phyloP scores from a whole-genome alignment of 1,140 invertebrate genomes.

The Thaumatotibia leucotreta region DNA sequence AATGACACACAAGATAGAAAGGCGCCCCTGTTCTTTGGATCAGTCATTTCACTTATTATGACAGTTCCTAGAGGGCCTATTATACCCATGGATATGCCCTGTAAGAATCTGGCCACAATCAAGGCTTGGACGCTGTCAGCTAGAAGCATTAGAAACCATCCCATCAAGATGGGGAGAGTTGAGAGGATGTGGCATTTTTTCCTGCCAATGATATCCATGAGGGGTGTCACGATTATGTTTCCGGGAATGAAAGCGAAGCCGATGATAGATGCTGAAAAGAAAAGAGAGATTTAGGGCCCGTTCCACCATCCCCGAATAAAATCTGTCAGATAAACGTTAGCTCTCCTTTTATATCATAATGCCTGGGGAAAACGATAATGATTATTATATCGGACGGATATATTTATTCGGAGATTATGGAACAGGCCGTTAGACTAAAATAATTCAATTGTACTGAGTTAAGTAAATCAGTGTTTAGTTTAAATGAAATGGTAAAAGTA shows the following conservation, averaged over 20 bases:
- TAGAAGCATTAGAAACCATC: conserved; percentile 11
- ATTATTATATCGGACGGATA: too few relatives aligned
- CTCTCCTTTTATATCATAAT: too few relatives aligned
- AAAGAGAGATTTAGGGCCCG: background rate
- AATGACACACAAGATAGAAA: conserved; percentile 12
- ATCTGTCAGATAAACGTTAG: too few relatives aligned
- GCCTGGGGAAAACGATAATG: too few relatives aligned
- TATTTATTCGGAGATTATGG: too few relatives aligned
- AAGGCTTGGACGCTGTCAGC: background rate
- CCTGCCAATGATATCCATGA: conserved; percentile 3
- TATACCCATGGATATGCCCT: conserved; percentile 17
- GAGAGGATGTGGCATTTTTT: background rate
- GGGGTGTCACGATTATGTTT: conserved; percentile 8
- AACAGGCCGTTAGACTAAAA: too few relatives aligned
- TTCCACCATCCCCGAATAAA: too few relatives aligned
- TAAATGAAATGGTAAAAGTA: too few relatives aligned
- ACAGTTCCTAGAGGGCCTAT: background rate
- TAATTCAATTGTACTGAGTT: too few relatives aligned
- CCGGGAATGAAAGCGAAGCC: conserved; percentile 15
- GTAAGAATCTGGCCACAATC: conserved; percentile 7
- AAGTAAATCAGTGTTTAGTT: too few relatives aligned
- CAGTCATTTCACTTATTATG: conserved; percentile 11
- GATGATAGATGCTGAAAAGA: conserved; percentile 13
- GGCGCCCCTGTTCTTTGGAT: conserved; percentile 7
- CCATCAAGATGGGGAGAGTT: background rate